Percentiles rank a stretch among this genome's conserved stretches.
These are phyloP conservation scores for Hozukius guyotensis DNA, from an alignment of 2,797 vertebrate genomes.

Conservation along the genomic window DNA sequence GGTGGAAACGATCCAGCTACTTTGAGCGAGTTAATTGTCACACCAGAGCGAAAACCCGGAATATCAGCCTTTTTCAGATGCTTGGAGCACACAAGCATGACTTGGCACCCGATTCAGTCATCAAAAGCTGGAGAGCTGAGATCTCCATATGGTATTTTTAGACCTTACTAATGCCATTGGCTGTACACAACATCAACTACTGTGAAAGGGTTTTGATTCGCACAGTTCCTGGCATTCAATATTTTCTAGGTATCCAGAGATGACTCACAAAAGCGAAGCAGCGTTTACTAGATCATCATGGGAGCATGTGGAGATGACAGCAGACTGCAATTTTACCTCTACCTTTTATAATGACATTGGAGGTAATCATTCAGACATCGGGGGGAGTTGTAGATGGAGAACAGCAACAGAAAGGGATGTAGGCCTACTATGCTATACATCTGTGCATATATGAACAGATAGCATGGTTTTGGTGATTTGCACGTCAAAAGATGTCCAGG, in stretches of 20 bases:
- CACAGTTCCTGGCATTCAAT: not conserved
- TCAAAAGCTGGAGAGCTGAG: conserved; percentile 23
- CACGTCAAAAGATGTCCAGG: not conserved
- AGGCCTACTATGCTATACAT: not conserved
- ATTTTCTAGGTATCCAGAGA: not conserved
- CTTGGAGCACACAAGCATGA: not conserved
- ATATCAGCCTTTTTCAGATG: conserved; percentile 18
- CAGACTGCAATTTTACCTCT: not conserved
- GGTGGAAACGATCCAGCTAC: not conserved
- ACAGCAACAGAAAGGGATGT: not conserved
- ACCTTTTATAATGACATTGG: not conserved
- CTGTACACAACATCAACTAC: conserved; percentile 9
- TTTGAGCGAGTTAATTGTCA: not conserved
- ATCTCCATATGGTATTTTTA: conserved; percentile 33
- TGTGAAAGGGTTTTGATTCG: conserved; percentile 5
- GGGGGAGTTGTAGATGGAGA: not conserved
- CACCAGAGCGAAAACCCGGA: not conserved
- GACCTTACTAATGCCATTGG: conserved; percentile 26
- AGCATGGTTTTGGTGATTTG: not conserved
- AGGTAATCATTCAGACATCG: not conserved
- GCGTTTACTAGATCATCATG: not conserved
- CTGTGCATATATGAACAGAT: not conserved
- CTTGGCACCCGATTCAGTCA: conserved; percentile 1
- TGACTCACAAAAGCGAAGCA: conserved; percentile 4
- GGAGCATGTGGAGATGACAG: not conserved